Conservation (phyloP, 2,113 vertebrate genomes). For the Cynocephalus volans region DNA sequence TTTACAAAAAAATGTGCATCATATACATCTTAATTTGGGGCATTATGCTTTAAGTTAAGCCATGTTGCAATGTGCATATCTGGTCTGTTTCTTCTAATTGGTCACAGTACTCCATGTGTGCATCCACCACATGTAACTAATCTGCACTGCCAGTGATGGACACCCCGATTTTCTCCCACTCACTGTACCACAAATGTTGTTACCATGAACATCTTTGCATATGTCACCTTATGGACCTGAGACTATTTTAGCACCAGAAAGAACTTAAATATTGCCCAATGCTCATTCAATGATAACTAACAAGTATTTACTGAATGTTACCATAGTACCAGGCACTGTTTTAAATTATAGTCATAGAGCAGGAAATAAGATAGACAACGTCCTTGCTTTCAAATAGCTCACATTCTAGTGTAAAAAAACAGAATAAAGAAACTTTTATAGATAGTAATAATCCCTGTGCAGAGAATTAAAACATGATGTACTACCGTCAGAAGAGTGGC, state of each 20-base stretch:
- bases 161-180: not conserved
- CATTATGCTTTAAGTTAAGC: not conserved
- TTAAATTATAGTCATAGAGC: not conserved
- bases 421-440: not conserved
- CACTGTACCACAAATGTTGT: not conserved
- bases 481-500: not conserved
- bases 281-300: not conserved
- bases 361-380: not conserved
- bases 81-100: not conserved
- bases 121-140: not conserved
- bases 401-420: not conserved
- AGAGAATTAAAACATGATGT: not conserved
- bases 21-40: not conserved
- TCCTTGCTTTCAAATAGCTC: not conserved
- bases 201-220: not conserved
- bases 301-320: not conserved
- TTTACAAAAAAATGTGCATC: not conserved
- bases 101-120: not conserved
- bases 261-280: not conserved
- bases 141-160: not conserved
- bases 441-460: not conserved
- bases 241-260: not conserved
- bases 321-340: not conserved
- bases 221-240: not conserved
- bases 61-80: not conserved